phyloP scores from a whole-genome alignment of 1,140 invertebrate species.

The Lysiphlebus fabarum region DNA sequence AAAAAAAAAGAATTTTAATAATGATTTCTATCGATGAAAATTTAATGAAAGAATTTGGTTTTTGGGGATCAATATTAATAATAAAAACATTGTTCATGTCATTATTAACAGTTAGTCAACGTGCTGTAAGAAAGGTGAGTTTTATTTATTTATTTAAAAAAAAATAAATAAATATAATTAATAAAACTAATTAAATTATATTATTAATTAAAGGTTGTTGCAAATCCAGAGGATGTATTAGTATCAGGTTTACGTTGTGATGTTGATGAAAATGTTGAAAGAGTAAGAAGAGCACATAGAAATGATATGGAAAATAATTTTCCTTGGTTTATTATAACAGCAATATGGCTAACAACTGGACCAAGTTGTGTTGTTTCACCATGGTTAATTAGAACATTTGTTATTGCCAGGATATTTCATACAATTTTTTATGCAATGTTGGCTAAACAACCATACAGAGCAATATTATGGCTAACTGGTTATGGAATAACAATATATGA shows the following conservation, averaged over 20 bases:
- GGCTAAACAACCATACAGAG: conserved; percentile 57
- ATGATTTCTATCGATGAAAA: conserved; percentile 16
- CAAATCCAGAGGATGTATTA: conserved; percentile 51
- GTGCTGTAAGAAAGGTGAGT: conserved; percentile 59
- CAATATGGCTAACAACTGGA: conserved; percentile 57
- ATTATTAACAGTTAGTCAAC: conserved; percentile 54
- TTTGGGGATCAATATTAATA: conserved; percentile 60
- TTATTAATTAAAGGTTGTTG: conserved; percentile 21
- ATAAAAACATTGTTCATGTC: conserved; percentile 63
- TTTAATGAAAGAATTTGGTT: conserved; percentile 56
- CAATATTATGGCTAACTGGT: conserved; percentile 52
- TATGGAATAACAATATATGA: conserved; percentile 56
- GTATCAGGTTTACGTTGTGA: conserved; percentile 47
- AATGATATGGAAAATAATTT: conserved; percentile 67
- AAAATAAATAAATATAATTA: not conserved
- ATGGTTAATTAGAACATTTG: conserved; percentile 59
- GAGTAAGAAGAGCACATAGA: conserved; percentile 59
- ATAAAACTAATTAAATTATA: not conserved
- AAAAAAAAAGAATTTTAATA: too few species aligned
- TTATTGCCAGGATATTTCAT: conserved; percentile 55
- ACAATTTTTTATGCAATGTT: conserved; percentile 59
- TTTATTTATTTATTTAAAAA: not conserved
- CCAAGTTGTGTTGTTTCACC: conserved; percentile 51
- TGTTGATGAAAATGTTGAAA: conserved; percentile 55
- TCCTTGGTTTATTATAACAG: conserved; percentile 57